Conservation (phyloP, 2,888 invertebrate species). For the Caenorhabditis sp. region DNA sequence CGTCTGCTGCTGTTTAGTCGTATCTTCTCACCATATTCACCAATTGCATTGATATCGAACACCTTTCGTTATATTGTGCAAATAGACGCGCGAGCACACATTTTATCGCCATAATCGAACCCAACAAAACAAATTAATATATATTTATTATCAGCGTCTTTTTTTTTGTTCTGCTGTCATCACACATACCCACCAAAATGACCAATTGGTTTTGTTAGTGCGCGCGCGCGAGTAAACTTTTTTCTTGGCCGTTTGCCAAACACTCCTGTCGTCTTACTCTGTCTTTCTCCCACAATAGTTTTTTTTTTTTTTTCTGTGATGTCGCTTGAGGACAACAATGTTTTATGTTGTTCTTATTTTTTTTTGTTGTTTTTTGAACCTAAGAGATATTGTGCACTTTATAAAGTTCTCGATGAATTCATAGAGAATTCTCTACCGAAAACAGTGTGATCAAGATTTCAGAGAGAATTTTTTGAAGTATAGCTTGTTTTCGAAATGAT, state of each 20-base stretch:
- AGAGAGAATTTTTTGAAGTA: too few species aligned
- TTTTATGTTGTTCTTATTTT: neutral
- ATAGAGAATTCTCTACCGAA: too few species aligned
- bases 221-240: neutral
- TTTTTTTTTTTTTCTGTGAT: neutral
- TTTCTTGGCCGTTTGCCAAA: neutral
- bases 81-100: neutral
- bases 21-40: neutral
- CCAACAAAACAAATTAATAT: neutral
- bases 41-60: neutral
- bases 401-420: neutral
- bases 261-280: neutral
- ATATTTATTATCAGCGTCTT: neutral
- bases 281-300: neutral
- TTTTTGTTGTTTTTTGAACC: neutral
- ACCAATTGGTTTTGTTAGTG: neutral
- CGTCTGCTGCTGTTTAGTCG: neutral
- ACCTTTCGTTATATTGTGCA: neutral
- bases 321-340: neutral
- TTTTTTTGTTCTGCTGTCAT: neutral
- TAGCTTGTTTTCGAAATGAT: too few species aligned
- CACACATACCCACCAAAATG: neutral
- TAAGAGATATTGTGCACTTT: neutral
- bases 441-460: too few species aligned
- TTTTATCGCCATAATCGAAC: neutral